Base-by-base conservation (phyloP, 1,140 invertebrate genomes). In the Gonioctena quinquepunctata region DNA sequence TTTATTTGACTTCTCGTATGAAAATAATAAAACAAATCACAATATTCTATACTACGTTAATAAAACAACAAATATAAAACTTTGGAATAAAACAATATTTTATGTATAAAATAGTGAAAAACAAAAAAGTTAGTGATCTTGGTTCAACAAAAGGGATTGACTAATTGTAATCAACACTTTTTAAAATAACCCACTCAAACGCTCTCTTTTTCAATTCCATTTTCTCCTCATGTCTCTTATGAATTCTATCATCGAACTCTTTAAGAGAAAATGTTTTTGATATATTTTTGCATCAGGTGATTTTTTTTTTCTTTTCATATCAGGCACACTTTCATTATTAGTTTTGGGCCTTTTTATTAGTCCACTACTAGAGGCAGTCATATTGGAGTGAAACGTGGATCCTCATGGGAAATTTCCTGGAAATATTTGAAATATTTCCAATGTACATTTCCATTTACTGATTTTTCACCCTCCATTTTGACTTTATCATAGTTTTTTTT, bases 361-460 rank as follows among this genome's bases (percentile, higher is more conserved):
- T 2, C 54, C 54, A 56, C 54, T 56, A 21, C 54, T 56, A 19
- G 54, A n/a, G n/a, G n/a, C n/a, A n/a, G n/a, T n/a, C n/a, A n/a
- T n/a, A n/a, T n/a, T n/a, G n/a, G n/a, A n/a, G n/a, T n/a, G n/a
- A n/a, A n/a, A n/a, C n/a, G n/a, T n/a, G n/a, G n/a, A n/a, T n/a
- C n/a, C n/a, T n/a, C n/a, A n/a, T n/a, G n/a, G n/a, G n/a, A n/a
- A n/a, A n/a, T n/a, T n/a, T n/a, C n/a, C n/a, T n/a, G 3, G 54
- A 56, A 56, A 2, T 56, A n/a, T 2, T 2, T 19, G 22, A 56
- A 56, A 56, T 19, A 56, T 4, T 4, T 56, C 54, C 54, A 56
- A 3, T 56, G 16, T 3, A n/a, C 21, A 56, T 2, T 56, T 3
- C 3, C 1, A 18, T 56, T 23, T 56, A n/a, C 54, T n/a, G n/a